Evolutionary conservation across 2,888 invertebrate genomes (phyloP).

Genomic region (Drosophila lutescens): DNA sequence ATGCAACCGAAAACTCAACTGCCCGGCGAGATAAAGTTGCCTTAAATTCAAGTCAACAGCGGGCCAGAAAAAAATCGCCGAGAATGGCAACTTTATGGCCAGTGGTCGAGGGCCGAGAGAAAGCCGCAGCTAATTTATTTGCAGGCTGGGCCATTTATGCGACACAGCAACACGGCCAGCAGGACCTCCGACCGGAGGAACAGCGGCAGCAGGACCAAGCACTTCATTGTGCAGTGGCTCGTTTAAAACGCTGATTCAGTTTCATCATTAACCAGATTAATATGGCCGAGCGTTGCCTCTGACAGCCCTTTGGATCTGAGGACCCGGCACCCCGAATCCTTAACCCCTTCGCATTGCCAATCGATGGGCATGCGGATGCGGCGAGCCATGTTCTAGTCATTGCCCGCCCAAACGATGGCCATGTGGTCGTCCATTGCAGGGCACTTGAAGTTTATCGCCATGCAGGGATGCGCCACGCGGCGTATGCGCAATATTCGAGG

Average conservation of each 20-base stretch:
- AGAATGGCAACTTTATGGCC: constrained; percentile 60
- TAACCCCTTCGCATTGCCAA: constrained; percentile 18
- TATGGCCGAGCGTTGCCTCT: constrained; percentile 82
- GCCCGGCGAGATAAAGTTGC: constrained; percentile 51
- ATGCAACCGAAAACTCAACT: constrained; percentile 27
- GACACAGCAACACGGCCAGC: constrained; percentile 42
- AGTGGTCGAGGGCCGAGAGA: constrained; percentile 51
- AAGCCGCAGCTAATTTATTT: constrained; percentile 79
- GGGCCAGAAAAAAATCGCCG: constrained; percentile 14
- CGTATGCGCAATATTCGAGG: constrained; percentile 69
- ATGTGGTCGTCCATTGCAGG: constrained; percentile 73
- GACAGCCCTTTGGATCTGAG: constrained; percentile 65
- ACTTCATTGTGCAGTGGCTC: constrained; percentile 80
- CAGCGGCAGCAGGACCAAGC: constrained; percentile 22
- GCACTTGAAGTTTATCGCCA: constrained; percentile 77
- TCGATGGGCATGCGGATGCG: constrained; percentile 36
- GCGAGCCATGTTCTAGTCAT: constrained; percentile 65
- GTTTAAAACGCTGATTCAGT: constrained; percentile 85
- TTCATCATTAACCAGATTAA: constrained; percentile 85
- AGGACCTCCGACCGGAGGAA: neutral
- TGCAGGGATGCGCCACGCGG: constrained; percentile 66
- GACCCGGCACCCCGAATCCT: constrained; percentile 36
- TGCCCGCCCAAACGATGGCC: constrained; percentile 56
- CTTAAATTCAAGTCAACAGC: constrained; percentile 51
- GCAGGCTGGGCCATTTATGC: constrained; percentile 71